These are phyloP conservation scores for Gryllus longicercus DNA, from an alignment of 2,888 invertebrate genomes.

Conservation along the genomic window DNA sequence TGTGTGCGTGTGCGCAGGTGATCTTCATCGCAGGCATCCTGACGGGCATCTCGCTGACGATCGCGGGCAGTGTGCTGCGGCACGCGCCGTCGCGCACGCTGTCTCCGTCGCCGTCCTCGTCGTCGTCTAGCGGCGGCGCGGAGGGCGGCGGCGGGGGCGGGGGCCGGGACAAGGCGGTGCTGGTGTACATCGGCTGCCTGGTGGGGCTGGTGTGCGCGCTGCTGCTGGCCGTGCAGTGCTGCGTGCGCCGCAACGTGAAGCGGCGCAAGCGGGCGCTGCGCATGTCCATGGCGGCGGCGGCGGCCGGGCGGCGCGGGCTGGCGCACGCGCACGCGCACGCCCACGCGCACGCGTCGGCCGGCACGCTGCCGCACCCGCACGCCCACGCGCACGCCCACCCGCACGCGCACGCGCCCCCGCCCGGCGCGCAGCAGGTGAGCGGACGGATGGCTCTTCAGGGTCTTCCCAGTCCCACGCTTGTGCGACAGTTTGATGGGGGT, in stretches of 20 bases:
- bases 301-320: slow-evolving; percentile 20
- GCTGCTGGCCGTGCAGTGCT: slow-evolving; percentile 61
- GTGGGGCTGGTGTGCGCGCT: slow-evolving; percentile 61
- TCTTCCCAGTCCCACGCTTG: no score
- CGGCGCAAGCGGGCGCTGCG: slow-evolving; percentile 49
- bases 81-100: slow-evolving; percentile 21
- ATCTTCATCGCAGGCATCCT: slow-evolving; percentile 64
- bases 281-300: slow-evolving; percentile 39
- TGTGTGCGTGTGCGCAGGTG: slow-evolving; percentile 49
- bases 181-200: slow-evolving; percentile 64
- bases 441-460: no score
- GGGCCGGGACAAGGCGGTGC: slow-evolving; percentile 62
- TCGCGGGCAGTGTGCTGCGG: slow-evolving; percentile 63
- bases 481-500: no score
- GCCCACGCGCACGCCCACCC: no score
- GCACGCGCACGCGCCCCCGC: no score
- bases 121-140: not conserved
- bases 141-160: slow-evolving; percentile 46
- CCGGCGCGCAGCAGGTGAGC: no score
- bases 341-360: not conserved
- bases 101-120: not conserved
- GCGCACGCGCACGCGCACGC: slow-evolving; percentile 28
- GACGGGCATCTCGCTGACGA: slow-evolving; percentile 62
- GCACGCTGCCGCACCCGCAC: no score
- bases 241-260: slow-evolving; percentile 51